Conservation (phyloP, 2,797 vertebrate genomes). For the Emys orbicularis region DNA sequence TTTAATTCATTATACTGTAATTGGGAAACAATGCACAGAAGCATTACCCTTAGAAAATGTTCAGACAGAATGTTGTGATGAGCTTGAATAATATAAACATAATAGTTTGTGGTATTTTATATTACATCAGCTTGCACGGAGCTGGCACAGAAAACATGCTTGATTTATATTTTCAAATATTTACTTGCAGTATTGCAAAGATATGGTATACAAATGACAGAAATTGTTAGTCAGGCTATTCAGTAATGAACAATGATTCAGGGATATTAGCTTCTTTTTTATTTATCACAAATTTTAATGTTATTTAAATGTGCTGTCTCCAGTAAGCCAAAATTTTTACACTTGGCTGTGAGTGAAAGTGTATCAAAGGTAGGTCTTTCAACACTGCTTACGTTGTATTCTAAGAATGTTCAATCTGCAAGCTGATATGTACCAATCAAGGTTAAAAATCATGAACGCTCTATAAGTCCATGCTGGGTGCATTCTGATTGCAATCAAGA, state of each 20-base stretch:
- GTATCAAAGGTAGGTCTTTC: constrained; percentile 33
- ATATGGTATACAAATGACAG: background rate
- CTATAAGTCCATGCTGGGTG: constrained; percentile 12
- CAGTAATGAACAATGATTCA: background rate
- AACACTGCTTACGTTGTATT: constrained; percentile 22
- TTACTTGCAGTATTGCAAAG: constrained; percentile 10
- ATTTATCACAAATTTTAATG: constrained; percentile 28
- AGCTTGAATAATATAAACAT: background rate
- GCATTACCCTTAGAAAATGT: background rate
- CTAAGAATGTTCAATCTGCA: constrained; percentile 48
- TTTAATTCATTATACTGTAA: background rate
- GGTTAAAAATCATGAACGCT: constrained; percentile 41
- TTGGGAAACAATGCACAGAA: background rate
- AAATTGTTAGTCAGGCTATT: constrained; percentile 13
- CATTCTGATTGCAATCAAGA: constrained; percentile 70
- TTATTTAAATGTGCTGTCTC: constrained; percentile 9
- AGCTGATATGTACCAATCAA: constrained; percentile 50
- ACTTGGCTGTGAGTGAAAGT: constrained; percentile 19
- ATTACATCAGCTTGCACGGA: background rate
- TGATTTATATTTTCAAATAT: constrained; percentile 25
- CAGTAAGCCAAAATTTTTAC: constrained; percentile 26
- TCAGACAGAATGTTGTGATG: background rate
- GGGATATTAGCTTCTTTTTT: background rate
- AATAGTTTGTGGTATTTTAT: background rate
- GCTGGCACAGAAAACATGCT: background rate